Percentiles rank a stretch among this genome's conserved stretches.
Evolutionary conservation across 2,888 invertebrate species (phyloP).

Genomic region (Drosophila limbata): DNA sequence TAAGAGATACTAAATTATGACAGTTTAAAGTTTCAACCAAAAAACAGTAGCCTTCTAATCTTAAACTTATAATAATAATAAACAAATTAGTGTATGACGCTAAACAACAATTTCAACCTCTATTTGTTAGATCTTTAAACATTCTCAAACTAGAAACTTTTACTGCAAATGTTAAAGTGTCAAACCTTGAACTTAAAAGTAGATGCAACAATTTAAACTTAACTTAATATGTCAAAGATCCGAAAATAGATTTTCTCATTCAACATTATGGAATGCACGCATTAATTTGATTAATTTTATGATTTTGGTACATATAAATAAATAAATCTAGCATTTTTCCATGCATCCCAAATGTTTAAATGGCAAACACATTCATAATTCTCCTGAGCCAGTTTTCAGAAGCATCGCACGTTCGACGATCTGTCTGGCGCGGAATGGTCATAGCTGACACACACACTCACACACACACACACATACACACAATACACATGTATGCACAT

Average conservation of each 20-base stretch:
- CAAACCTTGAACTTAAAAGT: slow-evolving; percentile 17
- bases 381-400: slow-evolving; percentile 53
- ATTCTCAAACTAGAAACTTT: not conserved
- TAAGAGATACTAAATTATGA: no score
- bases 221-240: not conserved
- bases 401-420: slow-evolving; percentile 67
- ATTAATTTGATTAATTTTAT: not conserved
- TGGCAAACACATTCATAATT: slow-evolving; percentile 41
- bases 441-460: slow-evolving; percentile 29
- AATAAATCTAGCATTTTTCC: not conserved
- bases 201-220: not conserved
- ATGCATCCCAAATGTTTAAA: slow-evolving; percentile 25
- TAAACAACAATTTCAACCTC: not conserved
- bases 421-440: slow-evolving; percentile 62
- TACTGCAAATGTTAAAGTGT: slow-evolving; percentile 10
- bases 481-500: no score
- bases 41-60: slow-evolving; percentile 1
- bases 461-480: slow-evolving; percentile 6
- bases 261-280: not conserved
- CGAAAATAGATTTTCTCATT: not conserved
- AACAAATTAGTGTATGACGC: not conserved
- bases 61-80: not conserved
- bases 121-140: not conserved
- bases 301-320: not conserved
- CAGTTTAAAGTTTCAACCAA: no score